Conservation (phyloP, 2,797 vertebrate genomes). For the Eulemur mongoz region DNA sequence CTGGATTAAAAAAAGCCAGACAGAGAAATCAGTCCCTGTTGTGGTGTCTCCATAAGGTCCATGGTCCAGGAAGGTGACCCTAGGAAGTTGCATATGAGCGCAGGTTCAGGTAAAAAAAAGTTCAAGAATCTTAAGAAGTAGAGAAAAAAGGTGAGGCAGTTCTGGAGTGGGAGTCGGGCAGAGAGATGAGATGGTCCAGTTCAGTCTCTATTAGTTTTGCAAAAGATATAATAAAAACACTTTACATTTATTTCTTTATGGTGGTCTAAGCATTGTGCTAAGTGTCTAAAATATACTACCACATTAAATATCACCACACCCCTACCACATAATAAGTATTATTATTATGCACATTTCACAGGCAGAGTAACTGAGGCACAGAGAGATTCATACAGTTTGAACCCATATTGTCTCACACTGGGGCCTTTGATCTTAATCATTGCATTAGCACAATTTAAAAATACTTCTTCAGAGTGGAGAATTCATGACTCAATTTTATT, state of each 20-base stretch:
- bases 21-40: neutral
- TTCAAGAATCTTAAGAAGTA: neutral
- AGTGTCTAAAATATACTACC: neutral
- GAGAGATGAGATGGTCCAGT: neutral
- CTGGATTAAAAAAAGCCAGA: neutral
- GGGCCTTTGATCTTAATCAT: neutral
- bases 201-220: neutral
- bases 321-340: neutral
- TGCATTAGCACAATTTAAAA: neutral
- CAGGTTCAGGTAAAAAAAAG: neutral
- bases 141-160: neutral
- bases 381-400: neutral
- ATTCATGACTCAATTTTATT: neutral
- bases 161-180: neutral
- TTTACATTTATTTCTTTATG: neutral
- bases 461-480: neutral
- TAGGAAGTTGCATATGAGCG: neutral
- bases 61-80: neutral
- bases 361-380: neutral
- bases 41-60: too few relatives aligned
- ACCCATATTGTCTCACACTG: neutral
- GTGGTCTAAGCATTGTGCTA: neutral
- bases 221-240: neutral
- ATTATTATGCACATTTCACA: neutral
- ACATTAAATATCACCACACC: neutral